These are phyloP conservation scores for Callopanchax toddi DNA, from an alignment of 2,113 vertebrate species.

Conservation along the genomic window DNA sequence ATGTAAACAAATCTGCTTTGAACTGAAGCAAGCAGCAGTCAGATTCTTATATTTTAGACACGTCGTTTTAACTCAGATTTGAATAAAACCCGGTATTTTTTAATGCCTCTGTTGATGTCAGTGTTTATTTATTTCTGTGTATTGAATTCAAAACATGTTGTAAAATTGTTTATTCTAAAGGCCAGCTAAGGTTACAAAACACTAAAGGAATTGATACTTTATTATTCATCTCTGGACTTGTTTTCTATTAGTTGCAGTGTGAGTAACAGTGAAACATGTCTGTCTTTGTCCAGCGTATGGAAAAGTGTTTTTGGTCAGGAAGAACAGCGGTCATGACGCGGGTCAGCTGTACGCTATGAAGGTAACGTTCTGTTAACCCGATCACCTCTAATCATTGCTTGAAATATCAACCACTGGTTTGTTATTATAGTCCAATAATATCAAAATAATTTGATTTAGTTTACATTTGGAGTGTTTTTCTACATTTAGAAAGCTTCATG, in stretches of 20 bases:
- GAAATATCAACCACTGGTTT: too few relatives aligned
- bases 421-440: too few relatives aligned
- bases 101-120: too few relatives aligned
- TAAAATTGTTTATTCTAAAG: background rate
- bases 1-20: background rate
- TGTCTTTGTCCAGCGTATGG: conserved; percentile 85
- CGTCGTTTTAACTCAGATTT: too few relatives aligned
- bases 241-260: background rate
- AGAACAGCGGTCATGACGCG: conserved; percentile 87
- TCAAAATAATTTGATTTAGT: too few relatives aligned
- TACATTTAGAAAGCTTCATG: too few relatives aligned
- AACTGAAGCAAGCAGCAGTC: background rate
- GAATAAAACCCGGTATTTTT: too few relatives aligned
- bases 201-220: too few relatives aligned
- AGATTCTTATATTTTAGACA: too few relatives aligned
- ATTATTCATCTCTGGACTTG: too few relatives aligned
- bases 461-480: too few relatives aligned
- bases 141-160: background rate
- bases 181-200: background rate
- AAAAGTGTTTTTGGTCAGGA: conserved; percentile 92
- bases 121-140: background rate
- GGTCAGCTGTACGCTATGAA: conserved; percentile 93
- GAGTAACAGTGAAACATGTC: conserved; percentile 7
- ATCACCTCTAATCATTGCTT: background rate
- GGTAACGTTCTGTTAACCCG: conserved; percentile 53